Base-by-base conservation (phyloP, 2,888 invertebrate genomes). In the Cylloceria caligata region DNA sequence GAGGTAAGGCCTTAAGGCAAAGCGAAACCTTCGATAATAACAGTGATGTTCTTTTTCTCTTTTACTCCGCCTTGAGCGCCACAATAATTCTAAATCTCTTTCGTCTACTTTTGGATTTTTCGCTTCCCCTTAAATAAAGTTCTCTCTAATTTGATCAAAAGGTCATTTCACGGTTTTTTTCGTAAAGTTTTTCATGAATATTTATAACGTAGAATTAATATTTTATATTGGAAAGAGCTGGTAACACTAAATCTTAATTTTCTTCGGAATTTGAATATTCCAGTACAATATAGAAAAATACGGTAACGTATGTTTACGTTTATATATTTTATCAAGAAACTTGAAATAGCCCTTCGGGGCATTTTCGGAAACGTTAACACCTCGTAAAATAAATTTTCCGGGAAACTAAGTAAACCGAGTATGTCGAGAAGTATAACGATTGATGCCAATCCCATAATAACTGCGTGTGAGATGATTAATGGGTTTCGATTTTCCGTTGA, bases 351-450 rank as follows among this genome's bases (percentile, higher is more conserved):
- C 73, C 81, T 73, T 36, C 64, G 60, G 67, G 81, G 69, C 64
- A 45, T 45, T 52, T 36, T 68, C 49, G 55, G 72, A 49, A 62
- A 57, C 74, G 81, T 81, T 81, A 55, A 69, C 81, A 81, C 81
- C 81, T 81, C 74, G 74, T 74, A 19, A 78, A 64, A 73, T 74
- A 74, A 64, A 74, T 64, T 47, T 64, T 39, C 73, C 64, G 73
- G 11, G 27, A 64, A 55, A 69, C 57, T 24, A n/a, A 42, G 42
- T 16, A 3, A 71, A 39, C 42, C 52, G 9, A 27, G 30, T 42
- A 42, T 57, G 27, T 55, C 11, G 39, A 71, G 24, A n/a, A 7
- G 42, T 42, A 39, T 42, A 21, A 27, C 21, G 69, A 42, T 71
- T 42, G 39, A 42, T 57, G 57, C 55, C 30, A 42, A 71, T 49